Base-by-base conservation (phyloP, 2,888 invertebrate species). In the Epsilonema sp. region DNA sequence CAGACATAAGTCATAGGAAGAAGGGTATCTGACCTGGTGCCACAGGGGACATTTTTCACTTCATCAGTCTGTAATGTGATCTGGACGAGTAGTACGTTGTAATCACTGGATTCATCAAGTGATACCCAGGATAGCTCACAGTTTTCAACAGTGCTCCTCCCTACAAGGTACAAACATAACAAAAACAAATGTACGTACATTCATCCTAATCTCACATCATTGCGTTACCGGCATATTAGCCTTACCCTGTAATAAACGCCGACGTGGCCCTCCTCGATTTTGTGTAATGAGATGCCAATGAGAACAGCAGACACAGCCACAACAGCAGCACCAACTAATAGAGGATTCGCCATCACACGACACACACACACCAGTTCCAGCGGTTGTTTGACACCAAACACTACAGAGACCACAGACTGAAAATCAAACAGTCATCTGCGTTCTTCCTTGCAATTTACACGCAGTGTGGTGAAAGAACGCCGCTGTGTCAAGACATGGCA, bases 21-120 rank as follows among this genome's bases (percentile, higher is more conserved):
- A n/a, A n/a, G n/a, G n/a, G n/a, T n/a, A n/a, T n/a, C 42, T 52
- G 52, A 69, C 69, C 69, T 71, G 4, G 86, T 86, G 38, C 86
- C 86, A 67, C 86, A 86, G 0, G 86, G 85, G 16, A 86, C 85
- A 73, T 86, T 86, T 62, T 82, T 84, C 3, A 85, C 82, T 71
- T 86, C 84, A 69, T 86, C 85, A 8, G 85, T 85, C 70, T 86
- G 85, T 41, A 86, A 70, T 36, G 85, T 86, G 1, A 83, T 81
- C 75, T 85, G 85, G 50, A 86, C 83, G 43, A 81, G 72, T 65
- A 79, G 76, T 61, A 75, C 81, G 76, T 74, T 31, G 86, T 86
- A 45, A 86, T 65, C 49, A 83, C 70, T 1, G 86, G 86, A 51
- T 84, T 67, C 82, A 84, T 83, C 77, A 85, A 78, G 59, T 85